Base-by-base conservation (phyloP, 2,888 invertebrate species). In the Platycnemis pennipes region DNA sequence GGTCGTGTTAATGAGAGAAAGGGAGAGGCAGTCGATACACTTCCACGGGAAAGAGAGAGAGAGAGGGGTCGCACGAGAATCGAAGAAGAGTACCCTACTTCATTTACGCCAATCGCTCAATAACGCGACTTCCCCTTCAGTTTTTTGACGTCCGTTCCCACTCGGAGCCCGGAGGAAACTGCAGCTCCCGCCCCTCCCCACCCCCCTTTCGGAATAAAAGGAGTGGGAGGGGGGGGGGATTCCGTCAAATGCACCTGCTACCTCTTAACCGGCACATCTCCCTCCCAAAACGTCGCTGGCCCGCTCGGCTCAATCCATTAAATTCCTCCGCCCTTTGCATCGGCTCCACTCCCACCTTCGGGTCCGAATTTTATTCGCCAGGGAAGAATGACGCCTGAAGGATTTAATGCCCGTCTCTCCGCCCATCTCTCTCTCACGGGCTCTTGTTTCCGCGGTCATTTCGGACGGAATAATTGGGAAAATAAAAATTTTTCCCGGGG, bases 211-310 rank as follows among this genome's bases (percentile, higher is more conserved):
- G 77, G 11, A 37, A 77, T 77, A 77, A 77, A 77, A 77, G 77
- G n/a, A n/a, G n/a, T n/a, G n/a, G 77, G 63, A 1, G 26, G 77
- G 69, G 77, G 37, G 77, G 77, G 26, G 77, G 11, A 77, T 77
- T 77, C 77, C 77, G 77, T 77, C 77, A 77, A 77, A 37, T 77
- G 77, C 77, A 77, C 31, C 77, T 77, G 77, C 77, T 77, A 77
- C 77, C 77, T 26, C 77, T 77, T 26, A 63, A 37, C 77, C 77
- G 37, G 8, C n/a, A 11, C 37, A 13, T 37, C 63, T 2, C 63
- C 37, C 77, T n/a, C 37, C 37, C 37, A 49, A 11, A 49, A 19
- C 49, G 49, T 16, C 49, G 49, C 77, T 37, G 3, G 1, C 63
- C 26, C 19, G 26, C 63, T 3, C 77, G 5, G 37, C 77, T 26